Percentiles rank a stretch among this genome's conserved stretches.
Conservation (phyloP, 2,113 vertebrate species). For the Chaetorhynchus papuensis region DNA sequence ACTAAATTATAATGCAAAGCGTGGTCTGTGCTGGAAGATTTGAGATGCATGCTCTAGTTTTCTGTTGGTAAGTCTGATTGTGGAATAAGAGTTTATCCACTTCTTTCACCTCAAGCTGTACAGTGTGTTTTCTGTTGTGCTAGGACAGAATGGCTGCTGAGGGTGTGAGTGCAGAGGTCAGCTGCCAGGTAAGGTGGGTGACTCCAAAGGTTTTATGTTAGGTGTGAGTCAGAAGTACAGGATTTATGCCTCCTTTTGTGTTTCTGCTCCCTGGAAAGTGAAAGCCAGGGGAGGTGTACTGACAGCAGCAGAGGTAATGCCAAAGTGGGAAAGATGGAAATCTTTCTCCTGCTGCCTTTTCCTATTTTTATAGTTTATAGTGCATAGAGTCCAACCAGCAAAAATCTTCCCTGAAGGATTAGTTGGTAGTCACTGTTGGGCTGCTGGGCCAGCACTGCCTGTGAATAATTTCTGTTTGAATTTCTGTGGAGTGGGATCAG, state of each 20-base stretch:
- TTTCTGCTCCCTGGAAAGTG: neutral
- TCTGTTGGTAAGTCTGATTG: neutral
- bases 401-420: neutral
- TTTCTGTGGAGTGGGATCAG: neutral
- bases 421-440: neutral
- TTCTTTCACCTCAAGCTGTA: neutral
- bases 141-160: neutral
- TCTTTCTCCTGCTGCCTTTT: neutral
- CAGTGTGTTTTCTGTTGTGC: rapidly evolving
- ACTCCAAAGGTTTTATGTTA: neutral
- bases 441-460: neutral
- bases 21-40: neutral
- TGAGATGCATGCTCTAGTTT: neutral
- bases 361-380: neutral
- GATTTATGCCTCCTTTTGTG: neutral
- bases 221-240: neutral
- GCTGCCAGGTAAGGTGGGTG: neutral
- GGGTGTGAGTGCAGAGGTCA: rapidly evolving
- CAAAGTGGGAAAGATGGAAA: neutral
- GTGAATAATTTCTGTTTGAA: neutral
- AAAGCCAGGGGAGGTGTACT: neutral
- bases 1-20: neutral
- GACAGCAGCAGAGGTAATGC: neutral
- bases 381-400: neutral
- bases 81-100: neutral